These are phyloP conservation scores for Acanthiza pusilla DNA, from an alignment of 2,797 vertebrate species.

Conservation along the genomic window DNA sequence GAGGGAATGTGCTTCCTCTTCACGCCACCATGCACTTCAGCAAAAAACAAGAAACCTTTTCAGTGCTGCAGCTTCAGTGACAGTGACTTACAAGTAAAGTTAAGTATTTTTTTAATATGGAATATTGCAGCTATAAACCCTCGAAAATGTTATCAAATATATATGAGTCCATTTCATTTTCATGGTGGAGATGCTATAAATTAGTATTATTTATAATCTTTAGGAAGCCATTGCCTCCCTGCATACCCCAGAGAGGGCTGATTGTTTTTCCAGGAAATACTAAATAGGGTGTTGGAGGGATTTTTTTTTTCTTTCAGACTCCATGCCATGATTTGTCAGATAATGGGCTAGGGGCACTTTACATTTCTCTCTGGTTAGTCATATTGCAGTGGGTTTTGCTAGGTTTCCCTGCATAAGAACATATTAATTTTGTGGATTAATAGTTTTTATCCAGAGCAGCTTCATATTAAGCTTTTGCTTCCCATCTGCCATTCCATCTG, in stretches of 20 bases:
- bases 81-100: neutral
- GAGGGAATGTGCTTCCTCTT: neutral
- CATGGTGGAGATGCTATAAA: neutral
- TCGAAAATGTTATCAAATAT: neutral
- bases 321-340: neutral
- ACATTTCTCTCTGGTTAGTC: neutral
- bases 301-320: neutral
- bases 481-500: conserved; percentile 76
- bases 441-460: conserved; percentile 62
- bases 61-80: neutral
- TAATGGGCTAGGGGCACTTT: neutral
- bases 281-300: neutral
- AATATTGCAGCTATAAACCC: neutral
- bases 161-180: neutral
- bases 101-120: neutral
- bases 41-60: neutral
- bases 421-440: conserved; percentile 71
- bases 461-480: conserved; percentile 58
- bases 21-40: neutral
- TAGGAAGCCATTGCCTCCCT: neutral
- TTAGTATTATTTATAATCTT: neutral
- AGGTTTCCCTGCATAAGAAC: conserved; percentile 30
- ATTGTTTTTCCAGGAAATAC: neutral
- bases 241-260: neutral
- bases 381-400: conserved; percentile 33